Percentiles rank a stretch among this genome's conserved stretches.
These are phyloP conservation scores for Mimumesa dahlbomi DNA, from an alignment of 2,888 invertebrate genomes.

Conservation along the genomic window DNA sequence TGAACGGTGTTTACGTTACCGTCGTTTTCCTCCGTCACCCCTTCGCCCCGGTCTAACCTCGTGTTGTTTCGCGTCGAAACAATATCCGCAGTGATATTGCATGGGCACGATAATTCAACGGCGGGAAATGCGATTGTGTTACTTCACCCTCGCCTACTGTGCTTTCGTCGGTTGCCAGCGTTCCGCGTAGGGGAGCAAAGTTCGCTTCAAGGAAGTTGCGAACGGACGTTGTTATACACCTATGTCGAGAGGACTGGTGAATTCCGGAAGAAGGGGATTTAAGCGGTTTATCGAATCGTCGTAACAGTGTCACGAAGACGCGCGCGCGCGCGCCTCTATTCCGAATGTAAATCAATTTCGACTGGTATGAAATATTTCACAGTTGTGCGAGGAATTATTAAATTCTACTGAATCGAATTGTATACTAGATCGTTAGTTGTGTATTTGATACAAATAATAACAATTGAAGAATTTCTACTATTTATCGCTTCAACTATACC, in stretches of 20 bases:
- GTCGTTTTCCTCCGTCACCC: no score
- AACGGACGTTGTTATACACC: constrained; percentile 60
- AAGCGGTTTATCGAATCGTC: constrained; percentile 55
- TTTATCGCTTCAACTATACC: no score
- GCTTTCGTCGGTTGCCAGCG: constrained; percentile 11
- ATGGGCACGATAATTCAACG: constrained; percentile 74
- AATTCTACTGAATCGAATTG: no score
- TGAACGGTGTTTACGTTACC: no score
- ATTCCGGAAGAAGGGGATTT: constrained; percentile 56
- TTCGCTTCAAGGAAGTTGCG: constrained; percentile 59
- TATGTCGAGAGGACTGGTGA: constrained; percentile 36
- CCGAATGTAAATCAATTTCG: neutral
- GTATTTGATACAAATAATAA: no score
- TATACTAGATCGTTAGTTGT: no score
- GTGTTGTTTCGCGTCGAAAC: constrained; percentile 70
- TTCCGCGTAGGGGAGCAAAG: constrained; percentile 50
- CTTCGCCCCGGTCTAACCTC: constrained; percentile 17
- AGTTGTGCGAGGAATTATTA: no score
- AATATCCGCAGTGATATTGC: constrained; percentile 80
- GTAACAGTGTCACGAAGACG: constrained; percentile 45
- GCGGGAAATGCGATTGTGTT: constrained; percentile 79
- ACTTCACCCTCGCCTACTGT: constrained; percentile 59
- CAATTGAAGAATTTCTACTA: no score
- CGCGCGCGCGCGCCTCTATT: neutral
- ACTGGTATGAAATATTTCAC: no score